Evolutionary conservation across 2,888 invertebrate species (phyloP).

Genomic region (Hecatera dysodea): DNA sequence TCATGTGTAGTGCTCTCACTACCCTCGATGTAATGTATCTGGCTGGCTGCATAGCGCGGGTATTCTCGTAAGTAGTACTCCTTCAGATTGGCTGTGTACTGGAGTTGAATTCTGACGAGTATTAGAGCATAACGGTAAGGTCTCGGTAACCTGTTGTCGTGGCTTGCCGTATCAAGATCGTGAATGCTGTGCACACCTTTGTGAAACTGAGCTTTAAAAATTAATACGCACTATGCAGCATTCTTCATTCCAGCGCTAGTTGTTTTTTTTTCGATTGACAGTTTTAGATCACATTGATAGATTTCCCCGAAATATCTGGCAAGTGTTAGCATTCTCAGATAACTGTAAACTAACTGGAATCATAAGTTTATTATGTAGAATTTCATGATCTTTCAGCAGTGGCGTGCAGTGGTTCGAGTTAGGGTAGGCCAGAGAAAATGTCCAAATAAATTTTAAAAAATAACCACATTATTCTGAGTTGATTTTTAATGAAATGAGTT

Average conservation of each 20-base stretch:
- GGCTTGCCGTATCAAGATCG: background rate
- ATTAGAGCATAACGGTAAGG: slow-evolving; percentile 45
- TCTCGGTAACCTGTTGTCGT: slow-evolving; percentile 18
- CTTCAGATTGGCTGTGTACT: slow-evolving; percentile 24
- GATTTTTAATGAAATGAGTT: too few species aligned
- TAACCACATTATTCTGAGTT: too few species aligned
- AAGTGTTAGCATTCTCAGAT: too few species aligned
- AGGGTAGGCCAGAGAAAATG: too few species aligned
- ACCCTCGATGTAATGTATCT: slow-evolving; percentile 23
- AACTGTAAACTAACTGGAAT: background rate
- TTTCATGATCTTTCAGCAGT: too few species aligned
- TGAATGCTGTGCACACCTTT: background rate
- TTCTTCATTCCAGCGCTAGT: too few species aligned
- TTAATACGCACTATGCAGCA: background rate
- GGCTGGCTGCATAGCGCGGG: background rate
- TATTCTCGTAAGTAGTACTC: slow-evolving; percentile 34
- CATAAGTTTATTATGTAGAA: too few species aligned
- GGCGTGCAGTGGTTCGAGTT: too few species aligned
- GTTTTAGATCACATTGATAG: too few species aligned
- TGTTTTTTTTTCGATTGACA: too few species aligned
- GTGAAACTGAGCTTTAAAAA: background rate
- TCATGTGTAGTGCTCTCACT: slow-evolving; percentile 44
- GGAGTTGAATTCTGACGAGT: slow-evolving; percentile 29
- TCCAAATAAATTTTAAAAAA: too few species aligned
- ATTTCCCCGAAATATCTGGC: too few species aligned